Percentiles rank a stretch among this genome's conserved stretches.
Conservation (phyloP, 2,888 invertebrate genomes). For the Mycalesis mineus region DNA sequence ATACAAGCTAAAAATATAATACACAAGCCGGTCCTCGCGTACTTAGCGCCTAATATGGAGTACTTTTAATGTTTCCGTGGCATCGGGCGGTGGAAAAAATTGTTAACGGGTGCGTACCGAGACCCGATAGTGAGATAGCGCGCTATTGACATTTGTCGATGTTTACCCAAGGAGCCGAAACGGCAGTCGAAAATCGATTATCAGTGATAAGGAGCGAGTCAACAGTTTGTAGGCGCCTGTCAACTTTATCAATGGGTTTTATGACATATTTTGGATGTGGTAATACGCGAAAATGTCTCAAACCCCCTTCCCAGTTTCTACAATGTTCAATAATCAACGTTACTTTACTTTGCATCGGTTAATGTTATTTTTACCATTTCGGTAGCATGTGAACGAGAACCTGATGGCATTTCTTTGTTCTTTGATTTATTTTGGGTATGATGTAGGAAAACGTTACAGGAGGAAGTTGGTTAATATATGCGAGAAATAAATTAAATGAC, state of each 20-base stretch:
- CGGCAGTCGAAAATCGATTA: slow-evolving; percentile 76
- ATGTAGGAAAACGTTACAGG: no score
- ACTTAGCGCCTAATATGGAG: slow-evolving; percentile 54
- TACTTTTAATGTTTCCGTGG: slow-evolving; percentile 53
- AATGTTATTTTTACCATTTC: no score
- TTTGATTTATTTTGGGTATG: no score
- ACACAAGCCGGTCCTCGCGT: slow-evolving; percentile 38
- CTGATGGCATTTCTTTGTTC: no score
- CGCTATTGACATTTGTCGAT: slow-evolving; percentile 67
- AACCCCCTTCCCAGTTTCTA: background rate
- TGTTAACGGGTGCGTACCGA: slow-evolving; percentile 62
- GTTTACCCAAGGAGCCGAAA: slow-evolving; percentile 73
- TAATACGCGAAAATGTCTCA: slow-evolving; percentile 57
- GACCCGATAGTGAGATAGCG: slow-evolving; percentile 41
- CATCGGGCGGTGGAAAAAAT: slow-evolving; percentile 55
- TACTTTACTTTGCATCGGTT: no score
- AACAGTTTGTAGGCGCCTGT: slow-evolving; percentile 66
- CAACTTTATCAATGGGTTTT: slow-evolving; percentile 58
- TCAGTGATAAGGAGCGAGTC: slow-evolving; percentile 61
- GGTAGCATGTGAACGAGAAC: no score
- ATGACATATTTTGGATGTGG: slow-evolving; percentile 40
- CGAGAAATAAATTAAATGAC: no score
- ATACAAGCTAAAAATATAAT: slow-evolving; percentile 67
- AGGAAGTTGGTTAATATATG: no score
- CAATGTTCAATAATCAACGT: background rate